Conservation (phyloP, 2,888 invertebrate species). For the Serripes groenlandicus region DNA sequence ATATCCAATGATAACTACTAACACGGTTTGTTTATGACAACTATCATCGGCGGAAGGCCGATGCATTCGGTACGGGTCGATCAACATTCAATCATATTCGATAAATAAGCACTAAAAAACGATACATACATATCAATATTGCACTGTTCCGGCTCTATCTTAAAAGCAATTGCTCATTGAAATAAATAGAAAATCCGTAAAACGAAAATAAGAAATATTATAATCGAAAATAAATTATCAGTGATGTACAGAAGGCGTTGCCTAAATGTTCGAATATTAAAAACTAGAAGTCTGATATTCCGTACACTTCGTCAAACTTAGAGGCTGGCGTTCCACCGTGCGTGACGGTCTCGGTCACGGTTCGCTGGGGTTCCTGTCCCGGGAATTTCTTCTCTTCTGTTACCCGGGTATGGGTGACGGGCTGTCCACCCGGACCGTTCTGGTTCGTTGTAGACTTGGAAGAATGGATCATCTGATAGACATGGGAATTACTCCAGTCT, state of each 20-base stretch:
- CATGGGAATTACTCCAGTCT: slow-evolving; percentile 63
- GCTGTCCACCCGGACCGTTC: slow-evolving; percentile 41
- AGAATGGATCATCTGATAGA: slow-evolving; percentile 64
- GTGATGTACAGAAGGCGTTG: background rate
- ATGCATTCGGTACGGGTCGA: background rate
- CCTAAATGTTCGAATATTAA: background rate
- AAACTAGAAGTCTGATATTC: slow-evolving; percentile 63
- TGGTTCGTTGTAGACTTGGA: slow-evolving; percentile 48
- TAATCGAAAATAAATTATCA: background rate
- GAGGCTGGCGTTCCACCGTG: slow-evolving; percentile 38
- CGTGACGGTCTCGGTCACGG: slow-evolving; percentile 60
- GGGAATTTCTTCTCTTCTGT: slow-evolving; percentile 55
- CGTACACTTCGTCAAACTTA: slow-evolving; percentile 47
- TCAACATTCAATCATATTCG: background rate
- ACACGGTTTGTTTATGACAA: background rate
- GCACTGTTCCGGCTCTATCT: slow-evolving; percentile 43
- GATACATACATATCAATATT: slow-evolving; percentile 25
- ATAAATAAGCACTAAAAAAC: background rate
- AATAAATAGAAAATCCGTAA: background rate
- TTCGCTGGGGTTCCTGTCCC: slow-evolving; percentile 60
- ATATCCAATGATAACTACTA: background rate
- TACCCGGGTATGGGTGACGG: slow-evolving; percentile 50
- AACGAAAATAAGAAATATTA: background rate
- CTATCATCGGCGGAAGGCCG: background rate
- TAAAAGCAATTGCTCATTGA: background rate